phyloP scores from a whole-genome alignment of 2,888 invertebrate genomes.

The Odontomyia ornata region DNA sequence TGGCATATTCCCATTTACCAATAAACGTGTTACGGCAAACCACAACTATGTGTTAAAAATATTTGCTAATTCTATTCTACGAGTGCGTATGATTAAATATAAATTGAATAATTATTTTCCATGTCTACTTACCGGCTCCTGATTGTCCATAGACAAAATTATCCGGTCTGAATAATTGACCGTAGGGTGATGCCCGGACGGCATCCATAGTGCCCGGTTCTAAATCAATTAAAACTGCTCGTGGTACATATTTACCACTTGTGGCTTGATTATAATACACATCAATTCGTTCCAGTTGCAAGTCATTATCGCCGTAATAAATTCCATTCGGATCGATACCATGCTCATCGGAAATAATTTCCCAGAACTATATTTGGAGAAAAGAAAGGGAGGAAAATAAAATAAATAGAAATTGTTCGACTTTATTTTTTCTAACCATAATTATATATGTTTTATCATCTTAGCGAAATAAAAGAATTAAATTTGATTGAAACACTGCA shows the following conservation, averaged over 20 bases:
- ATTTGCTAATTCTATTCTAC: no score
- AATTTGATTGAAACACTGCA: no score
- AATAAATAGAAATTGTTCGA: no score
- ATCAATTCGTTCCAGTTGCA: conserved; percentile 80
- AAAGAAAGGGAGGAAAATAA: no score
- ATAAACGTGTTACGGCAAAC: no score
- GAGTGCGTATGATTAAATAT: no score
- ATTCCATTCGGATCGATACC: conserved; percentile 79
- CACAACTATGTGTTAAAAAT: no score
- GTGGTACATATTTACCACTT: conserved; percentile 80
- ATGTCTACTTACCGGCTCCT: conserved; percentile 72
- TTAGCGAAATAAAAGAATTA: no score
- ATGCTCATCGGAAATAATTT: conserved; percentile 84
- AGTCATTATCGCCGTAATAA: conserved; percentile 76
- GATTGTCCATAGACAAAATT: conserved; percentile 86
- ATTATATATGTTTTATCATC: no score
- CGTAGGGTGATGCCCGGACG: conserved; percentile 80
- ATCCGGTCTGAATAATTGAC: conserved; percentile 84
- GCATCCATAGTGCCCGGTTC: conserved; percentile 92
- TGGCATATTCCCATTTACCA: no score
- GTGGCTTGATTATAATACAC: conserved; percentile 84
- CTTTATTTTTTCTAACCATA: no score
- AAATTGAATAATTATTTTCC: no score
- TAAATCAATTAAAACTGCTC: conserved; percentile 85
- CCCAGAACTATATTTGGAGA: conserved; percentile 71